Evolutionary conservation across 2,888 invertebrate genomes (phyloP).

Genomic region (Isoperla grammatica): DNA sequence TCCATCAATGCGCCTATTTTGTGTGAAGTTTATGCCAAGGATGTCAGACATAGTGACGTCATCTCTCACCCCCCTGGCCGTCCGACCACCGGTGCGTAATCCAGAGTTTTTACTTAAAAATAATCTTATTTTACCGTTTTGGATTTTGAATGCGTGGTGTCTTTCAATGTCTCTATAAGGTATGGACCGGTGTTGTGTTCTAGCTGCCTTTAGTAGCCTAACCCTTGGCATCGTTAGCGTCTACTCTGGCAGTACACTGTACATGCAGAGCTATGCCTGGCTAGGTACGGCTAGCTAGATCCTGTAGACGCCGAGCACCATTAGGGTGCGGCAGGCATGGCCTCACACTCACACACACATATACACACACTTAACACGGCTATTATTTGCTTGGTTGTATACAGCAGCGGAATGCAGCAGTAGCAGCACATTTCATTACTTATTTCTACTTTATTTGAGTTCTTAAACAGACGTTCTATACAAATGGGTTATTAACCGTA

Average conservation of each 20-base stretch:
- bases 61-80: neutral
- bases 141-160: conserved; percentile 10
- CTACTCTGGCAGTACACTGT: no score
- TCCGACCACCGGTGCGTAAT: conserved; percentile 13
- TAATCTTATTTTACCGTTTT: conserved; percentile 12
- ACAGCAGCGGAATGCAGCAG: no score
- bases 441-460: conserved; percentile 7
- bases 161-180: no score
- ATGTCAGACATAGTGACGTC: conserved; percentile 21
- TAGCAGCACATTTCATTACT: conserved; percentile 4
- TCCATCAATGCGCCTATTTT: neutral
- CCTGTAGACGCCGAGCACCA: neutral
- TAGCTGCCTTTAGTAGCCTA: no score
- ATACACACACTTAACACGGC: neutral
- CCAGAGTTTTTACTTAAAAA: conserved; percentile 1
- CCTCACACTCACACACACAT: neutral
- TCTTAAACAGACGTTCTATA: no score
- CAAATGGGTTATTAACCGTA: conserved; percentile 21
- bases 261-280: no score
- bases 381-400: neutral
- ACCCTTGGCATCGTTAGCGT: no score
- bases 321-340: neutral
- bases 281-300: no score
- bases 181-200: no score
- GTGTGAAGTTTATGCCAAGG: conserved; percentile 24